Conservation (phyloP, 2,113 vertebrate genomes). For the Agapornis roseicollis region DNA sequence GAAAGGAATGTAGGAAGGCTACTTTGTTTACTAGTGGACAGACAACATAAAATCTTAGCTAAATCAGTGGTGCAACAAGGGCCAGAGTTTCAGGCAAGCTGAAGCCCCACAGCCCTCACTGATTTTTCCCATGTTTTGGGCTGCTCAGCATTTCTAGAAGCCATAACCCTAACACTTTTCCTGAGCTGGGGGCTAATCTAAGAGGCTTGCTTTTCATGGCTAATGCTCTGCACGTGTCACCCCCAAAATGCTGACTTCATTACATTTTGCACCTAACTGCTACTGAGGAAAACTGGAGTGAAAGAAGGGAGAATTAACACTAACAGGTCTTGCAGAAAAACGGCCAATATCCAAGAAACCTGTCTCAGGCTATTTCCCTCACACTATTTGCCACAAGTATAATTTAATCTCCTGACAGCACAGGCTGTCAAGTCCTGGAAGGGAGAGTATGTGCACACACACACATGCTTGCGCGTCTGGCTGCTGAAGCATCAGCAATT, state of each 20-base stretch:
- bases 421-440: background rate
- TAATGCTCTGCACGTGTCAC: background rate
- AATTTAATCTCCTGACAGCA: constrained; percentile 37
- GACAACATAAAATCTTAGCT: background rate
- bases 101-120: background rate
- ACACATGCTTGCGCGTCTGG: background rate
- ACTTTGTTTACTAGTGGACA: background rate
- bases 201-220: background rate
- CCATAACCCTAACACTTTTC: background rate
- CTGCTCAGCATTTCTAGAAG: constrained; percentile 2
- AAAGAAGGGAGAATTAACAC: constrained; percentile 7
- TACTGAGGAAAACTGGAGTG: background rate
- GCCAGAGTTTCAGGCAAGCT: background rate
- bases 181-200: background rate
- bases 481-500: background rate
- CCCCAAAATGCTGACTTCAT: constrained; percentile 10
- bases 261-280: background rate
- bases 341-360: background rate
- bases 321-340: background rate
- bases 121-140: background rate
- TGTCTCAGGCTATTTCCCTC: constrained; percentile 43
- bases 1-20: background rate
- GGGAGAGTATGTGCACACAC: background rate
- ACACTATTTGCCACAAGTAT: background rate
- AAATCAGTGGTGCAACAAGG: background rate